Percentiles rank a stretch among this genome's conserved stretches.
Evolutionary conservation across 1,140 invertebrate genomes (phyloP).

Genomic region (Diorhabda sublineata): DNA sequence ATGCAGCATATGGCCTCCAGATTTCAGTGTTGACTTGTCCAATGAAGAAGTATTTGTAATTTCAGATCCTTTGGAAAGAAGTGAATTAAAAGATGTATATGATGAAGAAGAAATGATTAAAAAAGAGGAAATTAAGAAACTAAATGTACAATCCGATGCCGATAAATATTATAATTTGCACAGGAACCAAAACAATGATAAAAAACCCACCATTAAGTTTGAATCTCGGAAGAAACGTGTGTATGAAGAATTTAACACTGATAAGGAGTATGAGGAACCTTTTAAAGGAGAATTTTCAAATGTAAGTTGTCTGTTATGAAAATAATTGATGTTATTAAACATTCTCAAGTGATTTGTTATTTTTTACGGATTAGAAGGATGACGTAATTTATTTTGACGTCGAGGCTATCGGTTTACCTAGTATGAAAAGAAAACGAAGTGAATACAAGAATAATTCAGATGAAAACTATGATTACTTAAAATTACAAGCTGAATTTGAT

Average conservation of each 20-base stretch:
- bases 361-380: conserved; percentile 21
- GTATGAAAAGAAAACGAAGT: conserved; percentile 18
- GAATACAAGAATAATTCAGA: conserved; percentile 14
- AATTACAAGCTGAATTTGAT: conserved; percentile 39
- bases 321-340: no score
- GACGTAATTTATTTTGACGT: conserved; percentile 31
- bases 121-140: conserved; percentile 24
- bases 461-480: conserved; percentile 39
- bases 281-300: conserved; percentile 36
- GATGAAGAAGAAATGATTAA: conserved; percentile 43
- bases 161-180: conserved; percentile 37
- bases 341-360: no score
- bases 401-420: conserved; percentile 18
- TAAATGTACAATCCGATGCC: conserved; percentile 12
- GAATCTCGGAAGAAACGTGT: conserved; percentile 11
- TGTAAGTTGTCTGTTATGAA: conserved; percentile 1
- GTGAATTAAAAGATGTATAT: conserved; percentile 39
- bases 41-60: conserved; percentile 42
- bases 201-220: conserved; percentile 7
- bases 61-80: conserved; percentile 34
- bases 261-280: conserved; percentile 28
- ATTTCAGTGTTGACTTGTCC: conserved; percentile 37
- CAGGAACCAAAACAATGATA: conserved; percentile 19
- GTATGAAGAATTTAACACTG: conserved; percentile 30
- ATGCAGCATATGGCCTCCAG: conserved; percentile 38